phyloP scores from a whole-genome alignment of 2,888 invertebrate species.

The Pammene fasciana region DNA sequence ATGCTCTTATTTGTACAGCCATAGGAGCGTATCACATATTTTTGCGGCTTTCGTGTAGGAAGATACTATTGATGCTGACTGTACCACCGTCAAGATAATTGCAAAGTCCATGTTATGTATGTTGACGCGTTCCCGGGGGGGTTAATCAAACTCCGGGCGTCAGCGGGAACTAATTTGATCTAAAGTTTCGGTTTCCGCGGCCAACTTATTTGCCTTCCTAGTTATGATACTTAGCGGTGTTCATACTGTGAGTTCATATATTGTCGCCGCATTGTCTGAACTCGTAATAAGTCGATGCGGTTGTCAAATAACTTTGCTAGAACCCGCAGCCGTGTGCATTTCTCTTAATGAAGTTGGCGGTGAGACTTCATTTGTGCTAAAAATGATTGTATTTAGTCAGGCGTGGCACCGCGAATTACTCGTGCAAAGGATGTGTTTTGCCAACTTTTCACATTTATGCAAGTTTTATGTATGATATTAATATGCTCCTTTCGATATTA shows the following conservation, averaged over 20 bases:
- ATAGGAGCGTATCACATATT: too few relatives aligned
- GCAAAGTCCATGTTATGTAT: slow-evolving; percentile 36
- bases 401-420: slow-evolving; percentile 1
- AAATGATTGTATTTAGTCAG: slow-evolving; percentile 23
- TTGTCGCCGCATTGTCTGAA: slow-evolving; percentile 51
- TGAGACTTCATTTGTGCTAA: slow-evolving; percentile 30
- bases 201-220: slow-evolving; percentile 69
- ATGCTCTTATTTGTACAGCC: too few relatives aligned
- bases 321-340: slow-evolving; percentile 30
- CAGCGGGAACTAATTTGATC: slow-evolving; percentile 75
- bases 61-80: too few relatives aligned
- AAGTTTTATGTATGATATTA: neutral
- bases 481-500: neutral
- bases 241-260: slow-evolving; percentile 63
- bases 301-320: slow-evolving; percentile 48
- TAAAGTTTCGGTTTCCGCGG: slow-evolving; percentile 67
- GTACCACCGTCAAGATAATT: slow-evolving; percentile 31
- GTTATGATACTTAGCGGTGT: slow-evolving; percentile 66
- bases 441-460: neutral
- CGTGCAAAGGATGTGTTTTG: neutral
- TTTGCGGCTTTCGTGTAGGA: too few relatives aligned
- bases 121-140: slow-evolving; percentile 51
- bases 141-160: slow-evolving; percentile 73
- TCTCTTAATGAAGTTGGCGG: slow-evolving; percentile 37
- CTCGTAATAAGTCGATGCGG: slow-evolving; percentile 54